A percentile compares a stretch with the other conserved stretches of the same genome.
These are phyloP conservation scores for Notarius quadriscutis DNA, from an alignment of 2,113 vertebrate species.

Conservation along the genomic window DNA sequence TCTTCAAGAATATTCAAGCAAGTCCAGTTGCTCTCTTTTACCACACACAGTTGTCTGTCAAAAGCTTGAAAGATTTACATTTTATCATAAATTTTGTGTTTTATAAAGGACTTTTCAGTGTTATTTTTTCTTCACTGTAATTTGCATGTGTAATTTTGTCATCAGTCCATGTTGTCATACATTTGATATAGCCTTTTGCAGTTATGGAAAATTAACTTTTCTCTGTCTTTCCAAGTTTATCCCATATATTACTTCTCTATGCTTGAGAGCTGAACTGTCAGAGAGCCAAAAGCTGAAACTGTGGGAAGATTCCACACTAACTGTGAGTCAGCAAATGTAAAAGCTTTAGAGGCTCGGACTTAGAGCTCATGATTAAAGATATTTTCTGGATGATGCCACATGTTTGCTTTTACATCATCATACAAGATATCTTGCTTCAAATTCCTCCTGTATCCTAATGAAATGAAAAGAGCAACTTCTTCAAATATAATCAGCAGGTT, in stretches of 20 bases:
- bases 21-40: too few species aligned
- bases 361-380: neutral
- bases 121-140: constrained; percentile 4
- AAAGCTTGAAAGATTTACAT: constrained; percentile 21
- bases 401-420: neutral
- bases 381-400: neutral
- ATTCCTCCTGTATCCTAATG: neutral
- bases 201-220: constrained; percentile 33
- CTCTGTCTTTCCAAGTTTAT: constrained; percentile 14
- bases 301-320: constrained; percentile 18
- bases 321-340: constrained; percentile 64
- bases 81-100: neutral
- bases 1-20: too few species aligned
- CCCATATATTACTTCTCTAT: constrained; percentile 27
- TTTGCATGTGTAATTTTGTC: constrained; percentile 3
- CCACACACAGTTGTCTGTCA: neutral
- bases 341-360: neutral
- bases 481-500: neutral
- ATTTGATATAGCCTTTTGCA: constrained; percentile 9
- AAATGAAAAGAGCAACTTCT: neutral
- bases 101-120: neutral
- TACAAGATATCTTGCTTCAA: neutral
- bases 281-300: constrained; percentile 11
- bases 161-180: neutral
- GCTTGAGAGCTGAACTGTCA: constrained; percentile 12